phyloP scores from a whole-genome alignment of 2,113 vertebrate species.

The Orcinus orca region DNA sequence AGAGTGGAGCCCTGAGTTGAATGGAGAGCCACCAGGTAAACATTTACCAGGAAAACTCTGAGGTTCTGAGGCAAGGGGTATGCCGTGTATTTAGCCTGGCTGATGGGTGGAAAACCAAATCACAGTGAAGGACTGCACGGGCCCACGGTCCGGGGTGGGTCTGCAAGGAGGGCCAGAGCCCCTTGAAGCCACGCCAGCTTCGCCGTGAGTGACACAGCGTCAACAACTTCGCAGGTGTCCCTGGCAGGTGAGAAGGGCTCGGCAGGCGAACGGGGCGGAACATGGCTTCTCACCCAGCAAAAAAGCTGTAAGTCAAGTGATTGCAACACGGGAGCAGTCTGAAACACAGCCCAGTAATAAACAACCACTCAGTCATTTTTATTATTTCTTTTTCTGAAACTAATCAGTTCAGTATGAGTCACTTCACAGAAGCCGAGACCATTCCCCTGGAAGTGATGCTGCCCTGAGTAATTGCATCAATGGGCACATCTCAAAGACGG shows the following conservation, averaged over 20 bases:
- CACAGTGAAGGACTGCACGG: background rate
- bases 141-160: background rate
- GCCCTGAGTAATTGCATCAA: conserved; percentile 64
- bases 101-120: background rate
- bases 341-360: conserved; percentile 72
- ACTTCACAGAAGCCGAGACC: conserved; percentile 60
- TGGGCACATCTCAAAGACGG: conserved; percentile 61
- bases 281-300: conserved; percentile 57
- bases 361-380: conserved; percentile 54
- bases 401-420: conserved; percentile 63
- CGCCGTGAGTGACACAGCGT: background rate
- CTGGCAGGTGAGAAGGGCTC: conserved; percentile 71
- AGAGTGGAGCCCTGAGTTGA: background rate
- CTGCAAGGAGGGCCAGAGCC: background rate
- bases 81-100: background rate
- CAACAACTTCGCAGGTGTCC: conserved; percentile 43
- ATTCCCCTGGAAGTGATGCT: conserved; percentile 62
- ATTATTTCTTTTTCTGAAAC: conserved; percentile 73
- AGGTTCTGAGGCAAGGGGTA: background rate
- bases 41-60: background rate
- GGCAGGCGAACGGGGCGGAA: conserved; percentile 17
- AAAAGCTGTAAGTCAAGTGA: conserved; percentile 73
- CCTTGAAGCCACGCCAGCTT: background rate
- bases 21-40: background rate
- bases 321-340: conserved; percentile 61